Evolutionary conservation across 2,888 invertebrate genomes (phyloP).

Genomic region (Luperina nickerlii): DNA sequence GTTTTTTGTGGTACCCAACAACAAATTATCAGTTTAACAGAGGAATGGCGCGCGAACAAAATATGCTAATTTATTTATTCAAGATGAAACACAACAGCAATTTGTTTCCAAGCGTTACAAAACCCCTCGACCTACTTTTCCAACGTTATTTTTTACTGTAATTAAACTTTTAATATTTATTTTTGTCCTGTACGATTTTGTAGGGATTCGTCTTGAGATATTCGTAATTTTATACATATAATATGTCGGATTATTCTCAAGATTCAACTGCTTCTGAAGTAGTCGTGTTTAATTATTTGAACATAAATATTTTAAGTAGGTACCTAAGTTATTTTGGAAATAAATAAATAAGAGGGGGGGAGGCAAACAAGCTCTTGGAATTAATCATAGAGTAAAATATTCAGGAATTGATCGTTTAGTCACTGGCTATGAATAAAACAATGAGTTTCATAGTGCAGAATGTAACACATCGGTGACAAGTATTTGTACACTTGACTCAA

Average conservation of each 20-base stretch:
- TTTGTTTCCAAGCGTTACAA: conserved; percentile 32
- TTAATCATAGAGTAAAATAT: neutral
- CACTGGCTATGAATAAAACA: neutral
- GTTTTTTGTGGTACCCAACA: conserved; percentile 1
- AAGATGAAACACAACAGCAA: conserved; percentile 43
- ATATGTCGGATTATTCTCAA: neutral
- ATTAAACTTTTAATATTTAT: conserved; percentile 37
- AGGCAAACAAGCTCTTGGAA: neutral
- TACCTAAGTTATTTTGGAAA: neutral
- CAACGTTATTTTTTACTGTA: conserved; percentile 36
- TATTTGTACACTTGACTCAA: conserved; percentile 17
- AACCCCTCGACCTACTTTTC: conserved; percentile 39
- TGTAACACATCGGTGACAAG: neutral
- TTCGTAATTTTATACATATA: neutral
- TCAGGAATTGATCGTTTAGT: too few species aligned
- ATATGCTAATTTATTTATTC: conserved; percentile 50
- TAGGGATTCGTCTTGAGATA: neutral
- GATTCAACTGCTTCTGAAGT: neutral
- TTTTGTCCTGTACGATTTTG: conserved; percentile 16
- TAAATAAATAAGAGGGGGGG: neutral
- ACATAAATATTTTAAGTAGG: neutral
- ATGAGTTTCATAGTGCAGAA: neutral
- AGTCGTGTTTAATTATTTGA: too few species aligned
- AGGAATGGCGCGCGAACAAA: conserved; percentile 28
- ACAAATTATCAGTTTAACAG: conserved; percentile 34